These are phyloP conservation scores for Smutsia gigantea DNA, from an alignment of 2,797 vertebrate genomes.

Conservation along the genomic window DNA sequence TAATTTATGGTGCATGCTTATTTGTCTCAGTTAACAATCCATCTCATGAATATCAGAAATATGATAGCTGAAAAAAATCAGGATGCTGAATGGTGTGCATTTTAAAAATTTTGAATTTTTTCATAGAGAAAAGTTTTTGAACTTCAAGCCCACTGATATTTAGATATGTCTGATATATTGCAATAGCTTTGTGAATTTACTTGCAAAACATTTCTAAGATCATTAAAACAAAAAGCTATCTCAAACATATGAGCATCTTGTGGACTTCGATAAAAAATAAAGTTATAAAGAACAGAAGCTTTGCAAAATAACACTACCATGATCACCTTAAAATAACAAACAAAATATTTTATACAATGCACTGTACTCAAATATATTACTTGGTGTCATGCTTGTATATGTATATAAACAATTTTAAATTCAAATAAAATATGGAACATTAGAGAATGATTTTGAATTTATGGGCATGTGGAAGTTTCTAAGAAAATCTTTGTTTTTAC, in stretches of 20 bases:
- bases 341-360: not conserved
- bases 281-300: not conserved
- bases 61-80: not conserved
- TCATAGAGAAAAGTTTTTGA: not conserved
- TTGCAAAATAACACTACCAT: not conserved
- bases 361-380: not conserved
- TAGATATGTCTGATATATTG: not conserved
- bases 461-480: not conserved
- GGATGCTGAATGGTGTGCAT: accelerated
- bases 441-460: not conserved
- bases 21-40: not conserved
- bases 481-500: not conserved
- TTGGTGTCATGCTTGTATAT: not conserved
- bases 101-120: not conserved
- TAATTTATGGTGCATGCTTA: not conserved
- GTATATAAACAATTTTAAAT: not conserved
- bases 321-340: not conserved
- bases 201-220: not conserved
- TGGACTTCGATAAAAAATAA: not conserved
- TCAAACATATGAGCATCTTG: not conserved
- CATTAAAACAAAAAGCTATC: accelerated
- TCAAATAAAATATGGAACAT: not conserved
- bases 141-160: not conserved
- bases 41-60: not conserved
- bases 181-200: not conserved